These are phyloP conservation scores for Stenopsyche tienmushanensis DNA, from an alignment of 1,140 invertebrate genomes.

Conservation along the genomic window DNA sequence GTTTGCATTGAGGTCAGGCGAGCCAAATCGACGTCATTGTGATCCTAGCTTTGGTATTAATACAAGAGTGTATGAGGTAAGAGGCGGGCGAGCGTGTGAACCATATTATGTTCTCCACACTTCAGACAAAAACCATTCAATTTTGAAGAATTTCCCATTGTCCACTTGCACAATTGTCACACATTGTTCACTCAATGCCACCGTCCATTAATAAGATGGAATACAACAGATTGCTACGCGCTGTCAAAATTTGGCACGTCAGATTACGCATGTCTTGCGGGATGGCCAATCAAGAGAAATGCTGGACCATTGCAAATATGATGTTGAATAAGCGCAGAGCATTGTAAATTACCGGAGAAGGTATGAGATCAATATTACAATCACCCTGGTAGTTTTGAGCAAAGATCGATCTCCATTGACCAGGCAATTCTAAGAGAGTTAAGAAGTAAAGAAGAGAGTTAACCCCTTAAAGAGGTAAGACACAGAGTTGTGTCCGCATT, in stretches of 20 bases:
- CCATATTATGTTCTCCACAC: slow-evolving; percentile 5
- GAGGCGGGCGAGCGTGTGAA: slow-evolving; percentile 14
- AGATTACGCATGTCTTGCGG: background rate
- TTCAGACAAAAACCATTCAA: background rate
- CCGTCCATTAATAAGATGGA: slow-evolving; percentile 1
- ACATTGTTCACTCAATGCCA: slow-evolving; percentile 26
- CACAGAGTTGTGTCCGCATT: too few relatives aligned
- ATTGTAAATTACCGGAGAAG: background rate
- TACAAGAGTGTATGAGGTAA: background rate
- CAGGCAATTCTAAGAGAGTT: too few relatives aligned
- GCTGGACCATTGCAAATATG: background rate
- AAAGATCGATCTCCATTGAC: too few relatives aligned
- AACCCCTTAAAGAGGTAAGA: too few relatives aligned
- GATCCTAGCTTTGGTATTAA: too few relatives aligned
- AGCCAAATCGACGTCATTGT: background rate
- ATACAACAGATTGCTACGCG: background rate
- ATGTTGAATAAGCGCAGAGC: background rate
- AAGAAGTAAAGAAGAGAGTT: too few relatives aligned
- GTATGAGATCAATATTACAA: background rate
- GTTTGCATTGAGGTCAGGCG: background rate
- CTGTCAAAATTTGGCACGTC: background rate
- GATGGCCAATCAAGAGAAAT: background rate
- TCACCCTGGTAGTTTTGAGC: background rate
- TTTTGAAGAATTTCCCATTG: slow-evolving; percentile 22
- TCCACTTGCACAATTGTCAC: slow-evolving; percentile 9